phyloP scores from a whole-genome alignment of 2,888 invertebrate species.

The Chromoteleia sp. region DNA sequence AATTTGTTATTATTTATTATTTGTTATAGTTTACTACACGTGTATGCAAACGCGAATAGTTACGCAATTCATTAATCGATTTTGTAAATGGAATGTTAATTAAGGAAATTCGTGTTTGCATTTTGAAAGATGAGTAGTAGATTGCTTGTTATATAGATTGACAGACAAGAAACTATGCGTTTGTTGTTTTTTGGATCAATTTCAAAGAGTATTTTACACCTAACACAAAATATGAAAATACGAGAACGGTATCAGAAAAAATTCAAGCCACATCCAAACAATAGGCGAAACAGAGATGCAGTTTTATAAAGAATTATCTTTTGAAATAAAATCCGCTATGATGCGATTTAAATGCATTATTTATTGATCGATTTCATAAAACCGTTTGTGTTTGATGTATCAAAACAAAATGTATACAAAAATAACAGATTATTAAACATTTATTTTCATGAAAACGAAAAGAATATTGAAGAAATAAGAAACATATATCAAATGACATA shows the following conservation, averaged over 20 bases:
- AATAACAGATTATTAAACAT: too few relatives aligned
- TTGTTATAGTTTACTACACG: not conserved
- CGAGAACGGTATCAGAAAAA: not conserved
- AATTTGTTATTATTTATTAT: not conserved
- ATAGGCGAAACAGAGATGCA: slow-evolving; percentile 21
- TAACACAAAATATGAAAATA: not conserved
- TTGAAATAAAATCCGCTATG: slow-evolving; percentile 10
- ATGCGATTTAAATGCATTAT: too few relatives aligned
- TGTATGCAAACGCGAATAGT: not conserved
- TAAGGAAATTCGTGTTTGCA: slow-evolving; percentile 1
- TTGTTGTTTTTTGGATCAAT: slow-evolving; percentile 1
- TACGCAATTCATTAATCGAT: not conserved
- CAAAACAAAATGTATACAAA: too few relatives aligned
- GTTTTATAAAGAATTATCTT: not conserved
- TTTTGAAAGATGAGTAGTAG: not conserved
- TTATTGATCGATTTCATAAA: too few relatives aligned
- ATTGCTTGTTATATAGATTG: not conserved
- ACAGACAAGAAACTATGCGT: slow-evolving; percentile 9
- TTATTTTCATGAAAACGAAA: too few relatives aligned
- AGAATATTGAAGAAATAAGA: too few relatives aligned
- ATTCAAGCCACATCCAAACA: slow-evolving; percentile 15
- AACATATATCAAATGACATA: too few relatives aligned
- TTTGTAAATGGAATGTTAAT: slow-evolving; percentile 8
- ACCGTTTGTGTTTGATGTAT: too few relatives aligned
- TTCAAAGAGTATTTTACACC: not conserved